phyloP scores from a whole-genome alignment of 2,888 invertebrate species.

The Ophonus ardosiacus region DNA sequence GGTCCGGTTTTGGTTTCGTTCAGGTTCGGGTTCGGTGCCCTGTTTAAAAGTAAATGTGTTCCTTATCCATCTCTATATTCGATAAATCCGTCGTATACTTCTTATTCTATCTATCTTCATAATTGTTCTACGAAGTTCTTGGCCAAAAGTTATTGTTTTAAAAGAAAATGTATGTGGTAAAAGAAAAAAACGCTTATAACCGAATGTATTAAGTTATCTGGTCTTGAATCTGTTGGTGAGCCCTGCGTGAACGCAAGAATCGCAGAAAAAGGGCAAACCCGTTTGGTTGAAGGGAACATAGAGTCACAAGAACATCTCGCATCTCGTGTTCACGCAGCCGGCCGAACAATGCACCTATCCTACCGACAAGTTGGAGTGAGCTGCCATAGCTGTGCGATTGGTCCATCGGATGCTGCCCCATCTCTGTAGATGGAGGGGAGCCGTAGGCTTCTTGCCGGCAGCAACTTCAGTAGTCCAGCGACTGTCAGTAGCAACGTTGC shows the following conservation, averaged over 20 bases:
- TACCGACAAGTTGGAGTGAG: slow-evolving; percentile 35
- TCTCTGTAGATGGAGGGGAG: slow-evolving; percentile 69
- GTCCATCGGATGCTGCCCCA: slow-evolving; percentile 70
- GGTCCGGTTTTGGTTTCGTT: no score
- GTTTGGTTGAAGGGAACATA: slow-evolving; percentile 16
- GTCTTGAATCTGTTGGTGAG: neutral
- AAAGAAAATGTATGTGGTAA: no score
- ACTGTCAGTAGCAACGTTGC: slow-evolving; percentile 68
- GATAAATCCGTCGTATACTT: no score
- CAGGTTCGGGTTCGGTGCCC: no score
- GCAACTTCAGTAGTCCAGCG: slow-evolving; percentile 74
- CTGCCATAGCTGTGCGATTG: slow-evolving; percentile 47
- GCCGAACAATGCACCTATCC: slow-evolving; percentile 48
- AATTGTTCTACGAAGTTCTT: no score
- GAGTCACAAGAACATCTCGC: slow-evolving; percentile 29
- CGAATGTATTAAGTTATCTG: no score
- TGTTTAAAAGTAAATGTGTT: no score
- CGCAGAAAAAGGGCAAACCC: slow-evolving; percentile 40
- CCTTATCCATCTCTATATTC: no score
- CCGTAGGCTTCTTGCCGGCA: slow-evolving; percentile 72
- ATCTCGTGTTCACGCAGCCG: neutral
- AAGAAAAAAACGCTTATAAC: no score
- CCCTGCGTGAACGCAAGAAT: slow-evolving; percentile 4
- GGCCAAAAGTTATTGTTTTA: no score
- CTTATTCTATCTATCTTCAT: no score